Conservation (phyloP, 2,888 invertebrate species). For the Agriotes lineatus region DNA sequence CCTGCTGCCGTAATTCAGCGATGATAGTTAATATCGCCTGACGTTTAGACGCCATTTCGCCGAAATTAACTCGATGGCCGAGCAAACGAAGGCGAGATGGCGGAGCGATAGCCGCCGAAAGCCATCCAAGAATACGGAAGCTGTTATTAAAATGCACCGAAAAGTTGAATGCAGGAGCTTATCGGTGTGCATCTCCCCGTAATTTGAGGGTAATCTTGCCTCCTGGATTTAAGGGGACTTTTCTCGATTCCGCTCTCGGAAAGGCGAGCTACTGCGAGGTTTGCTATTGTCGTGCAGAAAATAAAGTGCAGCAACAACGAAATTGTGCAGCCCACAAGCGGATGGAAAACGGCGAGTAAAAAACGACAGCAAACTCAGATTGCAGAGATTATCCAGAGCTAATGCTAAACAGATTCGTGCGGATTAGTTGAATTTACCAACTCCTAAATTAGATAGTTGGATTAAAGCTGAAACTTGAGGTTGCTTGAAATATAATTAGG, state of each 20-base stretch:
- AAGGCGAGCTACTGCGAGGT: not conserved
- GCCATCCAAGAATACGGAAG: not conserved
- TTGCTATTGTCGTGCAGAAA: not conserved
- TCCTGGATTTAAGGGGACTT: not conserved
- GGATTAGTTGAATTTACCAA: too few species aligned
- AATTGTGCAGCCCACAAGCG: not conserved
- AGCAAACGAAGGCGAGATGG: constrained; percentile 6
- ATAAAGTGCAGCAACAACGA: not conserved
- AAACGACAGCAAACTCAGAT: too few species aligned
- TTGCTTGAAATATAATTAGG: too few species aligned
- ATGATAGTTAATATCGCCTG: not conserved
- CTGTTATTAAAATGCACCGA: constrained; percentile 17
- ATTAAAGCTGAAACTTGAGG: too few species aligned
- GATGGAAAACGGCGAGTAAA: too few species aligned
- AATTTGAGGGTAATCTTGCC: constrained; percentile 1
- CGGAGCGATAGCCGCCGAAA: not conserved
- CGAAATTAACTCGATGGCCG: not conserved
- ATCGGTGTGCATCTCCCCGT: not conserved
- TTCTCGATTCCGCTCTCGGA: not conserved
- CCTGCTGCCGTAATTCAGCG: constrained; percentile 5
- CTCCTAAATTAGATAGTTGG: too few species aligned
- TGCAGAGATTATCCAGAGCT: too few species aligned
- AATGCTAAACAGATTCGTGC: too few species aligned
- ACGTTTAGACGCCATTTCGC: not conserved
- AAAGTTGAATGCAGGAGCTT: constrained; percentile 6